Conservation (phyloP, 2,888 invertebrate species). For the Mesoligia furuncula region DNA sequence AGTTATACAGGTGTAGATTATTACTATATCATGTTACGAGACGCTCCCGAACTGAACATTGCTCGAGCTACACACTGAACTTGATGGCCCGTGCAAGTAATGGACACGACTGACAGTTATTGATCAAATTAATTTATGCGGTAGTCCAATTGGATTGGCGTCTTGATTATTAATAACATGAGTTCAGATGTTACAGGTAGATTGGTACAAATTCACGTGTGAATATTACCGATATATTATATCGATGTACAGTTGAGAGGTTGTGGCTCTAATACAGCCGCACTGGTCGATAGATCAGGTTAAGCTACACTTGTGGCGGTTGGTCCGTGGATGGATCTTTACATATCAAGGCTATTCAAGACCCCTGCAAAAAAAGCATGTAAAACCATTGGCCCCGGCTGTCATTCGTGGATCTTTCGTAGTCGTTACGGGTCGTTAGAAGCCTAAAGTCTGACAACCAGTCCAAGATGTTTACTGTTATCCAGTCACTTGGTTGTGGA, state of each 20-base stretch:
- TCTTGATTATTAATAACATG: conserved; percentile 52
- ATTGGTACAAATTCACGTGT: conserved; percentile 7
- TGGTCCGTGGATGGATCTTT: background rate
- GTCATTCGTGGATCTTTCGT: too few relatives aligned
- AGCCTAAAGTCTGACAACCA: too few relatives aligned
- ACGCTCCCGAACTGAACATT: background rate
- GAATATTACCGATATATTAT: background rate
- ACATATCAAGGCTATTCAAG: too few relatives aligned
- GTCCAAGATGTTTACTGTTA: too few relatives aligned
- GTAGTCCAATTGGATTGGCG: conserved; percentile 35
- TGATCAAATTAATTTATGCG: conserved; percentile 52
- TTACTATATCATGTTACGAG: conserved; percentile 1
- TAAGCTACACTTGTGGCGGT: background rate
- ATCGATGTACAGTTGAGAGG: background rate
- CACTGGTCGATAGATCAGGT: too few relatives aligned
- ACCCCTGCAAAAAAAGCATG: too few relatives aligned
- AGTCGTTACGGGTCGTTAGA: too few relatives aligned
- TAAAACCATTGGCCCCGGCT: too few relatives aligned
- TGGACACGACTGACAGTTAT: conserved; percentile 42
- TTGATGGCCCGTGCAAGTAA: conserved; percentile 39
- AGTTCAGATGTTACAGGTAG: conserved; percentile 24
- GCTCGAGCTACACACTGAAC: conserved; percentile 4
- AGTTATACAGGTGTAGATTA: background rate
- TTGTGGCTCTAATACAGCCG: too few relatives aligned
- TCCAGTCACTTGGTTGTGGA: too few relatives aligned